These are phyloP conservation scores for Drosophila nigritarsus DNA, from an alignment of 2,888 invertebrate species.

Conservation along the genomic window DNA sequence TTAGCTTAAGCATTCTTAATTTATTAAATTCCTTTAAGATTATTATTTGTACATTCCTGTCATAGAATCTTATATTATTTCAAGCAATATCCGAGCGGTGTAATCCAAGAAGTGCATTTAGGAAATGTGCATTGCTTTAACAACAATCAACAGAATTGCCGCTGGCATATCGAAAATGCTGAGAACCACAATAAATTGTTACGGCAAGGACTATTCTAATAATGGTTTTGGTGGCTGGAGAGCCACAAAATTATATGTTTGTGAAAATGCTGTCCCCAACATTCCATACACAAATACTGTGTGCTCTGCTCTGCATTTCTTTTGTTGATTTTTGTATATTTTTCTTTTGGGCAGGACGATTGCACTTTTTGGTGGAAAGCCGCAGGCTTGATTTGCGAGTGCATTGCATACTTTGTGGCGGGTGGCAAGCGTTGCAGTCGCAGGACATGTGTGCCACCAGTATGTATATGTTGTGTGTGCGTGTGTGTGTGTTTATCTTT, in stretches of 20 bases:
- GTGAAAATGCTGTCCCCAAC: conserved; percentile 7
- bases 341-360: conserved; percentile 41
- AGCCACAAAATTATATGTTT: conserved; percentile 2
- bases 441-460: conserved; percentile 35
- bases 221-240: conserved; percentile 6
- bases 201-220: conserved; percentile 16
- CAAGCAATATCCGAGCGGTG: too few relatives aligned
- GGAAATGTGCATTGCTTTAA: background rate
- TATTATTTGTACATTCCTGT: background rate
- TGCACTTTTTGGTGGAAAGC: conserved; percentile 75
- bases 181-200: conserved; percentile 29
- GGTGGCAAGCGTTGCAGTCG: conserved; percentile 30
- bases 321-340: conserved; percentile 4
- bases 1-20: background rate
- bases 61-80: background rate
- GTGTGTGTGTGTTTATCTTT: conserved; percentile 24
- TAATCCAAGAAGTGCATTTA: background rate
- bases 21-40: background rate
- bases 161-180: conserved; percentile 15
- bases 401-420: conserved; percentile 82
- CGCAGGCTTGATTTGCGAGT: conserved; percentile 84
- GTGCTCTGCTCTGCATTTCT: background rate
- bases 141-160: conserved; percentile 12
- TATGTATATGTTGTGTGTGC: conserved; percentile 6
- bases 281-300: background rate